These are phyloP conservation scores for Acanthosepion pharaonis DNA, from an alignment of 2,888 invertebrate species.

Conservation along the genomic window DNA sequence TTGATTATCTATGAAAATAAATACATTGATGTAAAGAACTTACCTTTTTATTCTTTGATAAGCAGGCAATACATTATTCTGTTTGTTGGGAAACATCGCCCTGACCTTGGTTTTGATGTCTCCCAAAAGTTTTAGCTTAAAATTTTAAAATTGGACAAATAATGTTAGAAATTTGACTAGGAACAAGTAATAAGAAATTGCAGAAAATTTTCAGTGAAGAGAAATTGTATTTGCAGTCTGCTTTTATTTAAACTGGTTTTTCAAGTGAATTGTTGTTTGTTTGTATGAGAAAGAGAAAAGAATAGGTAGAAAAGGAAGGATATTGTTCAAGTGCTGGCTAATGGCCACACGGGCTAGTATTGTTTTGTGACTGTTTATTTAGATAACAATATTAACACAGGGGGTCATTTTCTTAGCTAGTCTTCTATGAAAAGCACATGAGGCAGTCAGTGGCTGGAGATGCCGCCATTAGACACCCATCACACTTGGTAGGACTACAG, in stretches of 20 bases:
- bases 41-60: not conserved
- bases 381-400: not conserved
- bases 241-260: not conserved
- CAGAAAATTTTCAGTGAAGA: not conserved
- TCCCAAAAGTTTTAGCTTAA: not conserved
- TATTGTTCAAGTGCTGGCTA: not conserved
- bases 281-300: not conserved
- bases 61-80: not conserved
- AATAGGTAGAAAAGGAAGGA: not conserved
- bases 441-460: constrained; percentile 6
- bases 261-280: not conserved
- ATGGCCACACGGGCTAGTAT: not conserved
- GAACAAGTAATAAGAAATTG: not conserved
- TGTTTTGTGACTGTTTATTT: not conserved
- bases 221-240: not conserved
- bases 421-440: not conserved
- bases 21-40: not conserved
- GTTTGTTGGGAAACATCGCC: not conserved
- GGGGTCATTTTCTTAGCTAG: not conserved
- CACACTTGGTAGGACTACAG: constrained; percentile 33
- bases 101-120: not conserved
- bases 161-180: not conserved
- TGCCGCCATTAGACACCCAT: constrained; percentile 22
- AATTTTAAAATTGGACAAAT: not conserved
- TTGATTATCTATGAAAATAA: not conserved